Conservation (phyloP, 92 coral and sea anemone genomes). For the Ricordea florida region DNA sequence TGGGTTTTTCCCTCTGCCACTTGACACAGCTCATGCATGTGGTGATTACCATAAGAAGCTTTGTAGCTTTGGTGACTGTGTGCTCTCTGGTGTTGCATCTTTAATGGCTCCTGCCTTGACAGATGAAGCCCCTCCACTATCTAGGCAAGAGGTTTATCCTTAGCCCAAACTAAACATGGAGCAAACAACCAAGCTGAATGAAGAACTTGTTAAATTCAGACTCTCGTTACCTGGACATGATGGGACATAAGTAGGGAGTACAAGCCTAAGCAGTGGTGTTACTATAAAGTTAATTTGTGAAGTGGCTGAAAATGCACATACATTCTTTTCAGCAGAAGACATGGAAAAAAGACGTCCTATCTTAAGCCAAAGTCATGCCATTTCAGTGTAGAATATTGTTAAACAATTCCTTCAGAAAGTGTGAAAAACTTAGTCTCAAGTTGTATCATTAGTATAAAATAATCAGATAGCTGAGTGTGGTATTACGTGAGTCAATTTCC, state of each 20-base stretch:
- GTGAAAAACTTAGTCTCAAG: constrained; percentile 12
- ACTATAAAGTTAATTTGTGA: constrained; percentile 36
- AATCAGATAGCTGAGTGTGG: constrained; percentile 2
- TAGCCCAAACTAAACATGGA: not conserved
- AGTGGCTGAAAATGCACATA: constrained; percentile 39
- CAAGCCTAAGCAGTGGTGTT: constrained; percentile 55
- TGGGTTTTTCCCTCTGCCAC: constrained; percentile 28
- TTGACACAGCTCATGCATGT: constrained; percentile 41
- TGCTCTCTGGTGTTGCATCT: constrained; percentile 17
- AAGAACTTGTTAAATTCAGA: constrained; percentile 48
- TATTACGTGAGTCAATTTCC: constrained; percentile 4
- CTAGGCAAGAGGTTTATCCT: not conserved
- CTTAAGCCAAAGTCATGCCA: constrained; percentile 46
- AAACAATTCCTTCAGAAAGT: constrained; percentile 27
- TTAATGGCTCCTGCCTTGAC: constrained; percentile 2
- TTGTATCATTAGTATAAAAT: not conserved
- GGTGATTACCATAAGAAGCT: constrained; percentile 37
- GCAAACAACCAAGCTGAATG: constrained; percentile 23
- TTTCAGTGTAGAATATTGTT: constrained; percentile 33
- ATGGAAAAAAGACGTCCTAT: constrained; percentile 37
- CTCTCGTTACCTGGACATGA: constrained; percentile 65
- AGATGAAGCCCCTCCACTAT: not conserved
- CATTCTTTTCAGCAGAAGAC: constrained; percentile 20
- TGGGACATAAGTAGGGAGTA: constrained; percentile 58
- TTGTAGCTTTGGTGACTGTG: constrained; percentile 63